Evolutionary conservation across 1,140 invertebrate species (phyloP), one percentile per base, ranked within the genome.

Genomic region (Bombus terrestris): DNA sequence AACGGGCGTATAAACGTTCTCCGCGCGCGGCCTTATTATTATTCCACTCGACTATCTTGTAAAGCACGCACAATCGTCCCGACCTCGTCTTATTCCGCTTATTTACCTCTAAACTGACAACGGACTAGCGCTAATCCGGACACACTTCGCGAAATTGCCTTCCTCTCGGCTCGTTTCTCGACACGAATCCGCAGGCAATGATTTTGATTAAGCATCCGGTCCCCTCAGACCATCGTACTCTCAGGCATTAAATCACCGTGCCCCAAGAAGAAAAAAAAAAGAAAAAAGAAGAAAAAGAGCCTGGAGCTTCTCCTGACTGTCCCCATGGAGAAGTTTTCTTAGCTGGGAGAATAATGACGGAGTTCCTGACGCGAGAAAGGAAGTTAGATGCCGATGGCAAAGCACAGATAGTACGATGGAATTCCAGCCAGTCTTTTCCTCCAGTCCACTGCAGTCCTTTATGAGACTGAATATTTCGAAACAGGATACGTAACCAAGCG

Each of bases 31-130:
- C 59, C 88, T 83, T 81, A 87, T 89, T 86, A 79, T 64, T 81
- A 89, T 89, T 89, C 88, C 81, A 41, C 66, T 47, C 88, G 72
- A 74, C 81, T 89, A 81, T 89, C 80, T 75, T 86, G 78, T 89
- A 89, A 89, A 87, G 47, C 81, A 89, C 85, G 53, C 88, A 77
- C 81, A 77, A 78, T 88, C 88, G 85, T 90, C 69, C 75, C 74
- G 53, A 53, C 43, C 80, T 81, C 86, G 74, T 89, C 86, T 90
- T 90, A 86, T 78, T 79, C 80, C 86, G 78, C 88, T 90, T 90
- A 90, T 90, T 90, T 90, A 82, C 64, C 86, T 85, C 79, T 81
- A 86, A 91, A 91, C 77, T 79, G 90, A 90, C 81, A 88, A 86
- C 86, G 82, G 71, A 81, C 86, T 86, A 88, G 47, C 83, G 66